Base-by-base conservation (phyloP, 2,888 invertebrate species). In the Papilio demoleus region DNA sequence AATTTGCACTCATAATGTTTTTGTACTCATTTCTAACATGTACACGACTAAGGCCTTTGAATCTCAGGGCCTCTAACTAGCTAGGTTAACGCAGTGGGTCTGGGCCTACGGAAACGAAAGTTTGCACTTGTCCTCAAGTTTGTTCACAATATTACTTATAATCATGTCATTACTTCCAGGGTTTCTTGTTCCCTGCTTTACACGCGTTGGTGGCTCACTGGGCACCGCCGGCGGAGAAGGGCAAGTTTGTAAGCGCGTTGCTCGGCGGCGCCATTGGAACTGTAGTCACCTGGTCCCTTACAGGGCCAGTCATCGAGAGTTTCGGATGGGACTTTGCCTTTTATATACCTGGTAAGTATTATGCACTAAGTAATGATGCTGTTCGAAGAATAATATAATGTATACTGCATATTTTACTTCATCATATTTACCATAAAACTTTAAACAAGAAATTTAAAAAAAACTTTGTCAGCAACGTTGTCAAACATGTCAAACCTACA, bases 221-320 rank as follows among this genome's bases (percentile, higher is more conserved):
- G 96, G 93, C 96, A 0, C 96, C 96, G 0, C 96, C 96, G 0
- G 89, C 93, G 12, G 96, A 96, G 81, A 95, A 95, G 81, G 94
- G 95, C 8, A 95, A 95, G 80, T 96, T 96, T 75, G 93, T 96
- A 2, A 94, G 95, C 77, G 85, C 90, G 0, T 73, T 92, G 50
- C 93, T 96, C 75, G 96, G 96, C 0, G 96, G 96, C 4, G 95
- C 96, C 0, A 94, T 96, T 63, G 96, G 95, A 1, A 96, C 96
- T 0, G 94, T 95, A 4, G 89, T 96, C 61, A 95, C 96, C 0
- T 96, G 95, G 93, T 95, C 95, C 0, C 85, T 95, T 27, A 93
- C 95, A 40, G 95, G 96, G 5, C 84, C 93, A 0, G 89, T 96
- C 0, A 95, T 95, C 53, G 94, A 94, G 72, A 82, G 83, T 27